A percentile compares a stretch with the other conserved stretches of the same genome.
phyloP scores from a whole-genome alignment of 2,113 vertebrate species.

The Thermophis baileyi region DNA sequence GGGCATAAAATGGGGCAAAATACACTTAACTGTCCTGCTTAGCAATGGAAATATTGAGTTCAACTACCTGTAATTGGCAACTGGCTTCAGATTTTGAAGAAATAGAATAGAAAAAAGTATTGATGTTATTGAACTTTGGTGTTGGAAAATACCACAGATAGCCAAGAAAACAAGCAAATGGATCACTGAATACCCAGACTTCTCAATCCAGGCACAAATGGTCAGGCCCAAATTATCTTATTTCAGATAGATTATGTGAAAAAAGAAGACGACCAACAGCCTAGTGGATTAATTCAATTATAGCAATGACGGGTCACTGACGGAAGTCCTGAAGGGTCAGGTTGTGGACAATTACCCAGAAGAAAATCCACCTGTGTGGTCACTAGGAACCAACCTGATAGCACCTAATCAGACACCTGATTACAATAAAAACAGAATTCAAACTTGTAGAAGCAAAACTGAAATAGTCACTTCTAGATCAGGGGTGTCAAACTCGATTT shows the following conservation, averaged over 20 bases:
- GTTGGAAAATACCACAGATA: not conserved
- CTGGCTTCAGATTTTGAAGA: not conserved
- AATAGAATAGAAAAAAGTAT: not conserved
- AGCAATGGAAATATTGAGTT: too few relatives aligned
- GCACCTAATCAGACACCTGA: not conserved
- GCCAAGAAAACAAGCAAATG: not conserved
- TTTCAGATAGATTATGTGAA: not conserved
- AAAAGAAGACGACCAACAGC: not conserved
- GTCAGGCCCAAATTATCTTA: not conserved
- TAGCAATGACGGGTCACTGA: not conserved
- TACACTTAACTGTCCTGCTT: too few relatives aligned
- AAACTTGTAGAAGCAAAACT: not conserved
- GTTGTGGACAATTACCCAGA: not conserved
- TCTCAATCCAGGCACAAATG: not conserved
- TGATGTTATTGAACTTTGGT: not conserved
- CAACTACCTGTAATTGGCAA: not conserved
- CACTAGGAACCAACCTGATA: not conserved
- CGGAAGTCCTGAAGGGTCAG: not conserved
- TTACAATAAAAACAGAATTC: not conserved
- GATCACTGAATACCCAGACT: not conserved
- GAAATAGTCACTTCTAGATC: not conserved
- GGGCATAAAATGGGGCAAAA: too few relatives aligned
- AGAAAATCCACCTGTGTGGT: not conserved
- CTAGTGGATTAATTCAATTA: not conserved
- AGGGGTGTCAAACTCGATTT: too few relatives aligned